These are phyloP conservation scores for Cyclina sinensis DNA, from an alignment of 1,140 invertebrate genomes.

Conservation along the genomic window DNA sequence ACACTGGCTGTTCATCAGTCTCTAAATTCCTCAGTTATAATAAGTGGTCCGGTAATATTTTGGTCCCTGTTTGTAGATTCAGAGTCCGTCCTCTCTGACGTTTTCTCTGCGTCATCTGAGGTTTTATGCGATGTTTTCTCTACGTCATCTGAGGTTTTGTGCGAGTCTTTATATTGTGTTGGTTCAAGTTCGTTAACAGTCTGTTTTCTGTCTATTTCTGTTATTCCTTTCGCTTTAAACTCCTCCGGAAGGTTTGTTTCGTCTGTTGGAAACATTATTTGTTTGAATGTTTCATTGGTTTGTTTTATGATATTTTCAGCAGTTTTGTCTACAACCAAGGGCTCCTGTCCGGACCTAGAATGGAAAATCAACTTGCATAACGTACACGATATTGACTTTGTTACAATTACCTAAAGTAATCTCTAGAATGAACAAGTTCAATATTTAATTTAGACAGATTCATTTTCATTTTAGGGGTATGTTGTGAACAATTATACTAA, in stretches of 20 bases:
- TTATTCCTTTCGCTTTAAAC: not conserved
- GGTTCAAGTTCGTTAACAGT: not conserved
- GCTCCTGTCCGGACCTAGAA: not conserved
- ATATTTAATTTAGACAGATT: no score
- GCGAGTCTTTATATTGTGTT: not conserved
- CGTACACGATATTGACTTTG: no score
- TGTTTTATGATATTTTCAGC: not conserved
- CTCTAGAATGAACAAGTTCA: no score
- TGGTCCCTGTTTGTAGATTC: not conserved
- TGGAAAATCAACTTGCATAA: not conserved
- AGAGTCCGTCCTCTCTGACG: not conserved
- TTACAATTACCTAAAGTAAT: no score
- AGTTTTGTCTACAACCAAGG: not conserved
- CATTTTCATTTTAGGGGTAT: no score
- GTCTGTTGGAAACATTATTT: conserved; percentile 9
- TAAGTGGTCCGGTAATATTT: not conserved
- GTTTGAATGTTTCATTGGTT: conserved; percentile 6
- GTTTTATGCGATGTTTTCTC: not conserved
- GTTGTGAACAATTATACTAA: no score
- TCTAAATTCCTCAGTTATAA: no score
- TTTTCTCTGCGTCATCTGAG: not conserved
- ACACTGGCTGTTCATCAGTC: no score
- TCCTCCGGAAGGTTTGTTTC: not conserved
- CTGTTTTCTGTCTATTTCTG: not conserved
- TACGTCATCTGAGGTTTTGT: not conserved